phyloP scores from a whole-genome alignment of 2,113 vertebrate genomes.

The Dasyprocta punctata region DNA sequence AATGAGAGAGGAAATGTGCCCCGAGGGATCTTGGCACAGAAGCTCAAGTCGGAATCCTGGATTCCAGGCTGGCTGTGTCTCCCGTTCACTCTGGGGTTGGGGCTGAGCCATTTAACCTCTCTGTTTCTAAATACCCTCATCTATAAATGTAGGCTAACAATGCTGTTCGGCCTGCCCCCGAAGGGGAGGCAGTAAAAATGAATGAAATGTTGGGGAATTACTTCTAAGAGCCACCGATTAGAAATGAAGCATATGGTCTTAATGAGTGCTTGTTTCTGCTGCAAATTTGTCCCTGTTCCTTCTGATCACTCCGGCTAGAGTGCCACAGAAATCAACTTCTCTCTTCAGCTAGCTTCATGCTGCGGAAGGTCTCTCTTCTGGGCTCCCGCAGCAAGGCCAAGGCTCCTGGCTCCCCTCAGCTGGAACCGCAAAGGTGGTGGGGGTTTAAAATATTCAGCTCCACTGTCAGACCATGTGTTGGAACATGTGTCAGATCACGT shows the following conservation, averaged over 20 bases:
- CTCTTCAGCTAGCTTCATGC: conserved; percentile 50
- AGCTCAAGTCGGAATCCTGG: conserved; percentile 76
- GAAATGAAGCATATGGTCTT: conserved; percentile 82
- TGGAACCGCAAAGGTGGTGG: neutral
- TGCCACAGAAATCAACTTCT: conserved; percentile 45
- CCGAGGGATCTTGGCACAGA: conserved; percentile 79
- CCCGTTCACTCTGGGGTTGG: conserved; percentile 75
- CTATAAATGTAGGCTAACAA: conserved; percentile 71
- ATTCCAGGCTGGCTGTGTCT: conserved; percentile 72
- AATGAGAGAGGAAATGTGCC: conserved; percentile 82
- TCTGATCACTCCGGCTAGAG: conserved; percentile 56
- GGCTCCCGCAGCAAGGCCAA: neutral
- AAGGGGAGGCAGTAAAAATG: conserved; percentile 81
- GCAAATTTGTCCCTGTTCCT: conserved; percentile 70
- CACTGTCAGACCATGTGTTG: conserved; percentile 76
- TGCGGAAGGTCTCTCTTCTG: conserved; percentile 49
- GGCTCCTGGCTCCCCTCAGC: conserved; percentile 16
- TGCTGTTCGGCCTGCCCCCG: conserved; percentile 66
- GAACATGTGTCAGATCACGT: conserved; percentile 75
- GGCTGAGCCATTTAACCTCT: conserved; percentile 80
- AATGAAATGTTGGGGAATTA: conserved; percentile 79
- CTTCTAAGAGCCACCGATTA: conserved; percentile 80
- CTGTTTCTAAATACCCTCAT: conserved; percentile 78
- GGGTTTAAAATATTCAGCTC: conserved; percentile 73
- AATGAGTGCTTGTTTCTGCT: conserved; percentile 76